A percentile compares a stretch with the other conserved stretches of the same genome.
These are phyloP conservation scores for Oscheius onirici DNA, from an alignment of 2,888 invertebrate species.

Conservation along the genomic window DNA sequence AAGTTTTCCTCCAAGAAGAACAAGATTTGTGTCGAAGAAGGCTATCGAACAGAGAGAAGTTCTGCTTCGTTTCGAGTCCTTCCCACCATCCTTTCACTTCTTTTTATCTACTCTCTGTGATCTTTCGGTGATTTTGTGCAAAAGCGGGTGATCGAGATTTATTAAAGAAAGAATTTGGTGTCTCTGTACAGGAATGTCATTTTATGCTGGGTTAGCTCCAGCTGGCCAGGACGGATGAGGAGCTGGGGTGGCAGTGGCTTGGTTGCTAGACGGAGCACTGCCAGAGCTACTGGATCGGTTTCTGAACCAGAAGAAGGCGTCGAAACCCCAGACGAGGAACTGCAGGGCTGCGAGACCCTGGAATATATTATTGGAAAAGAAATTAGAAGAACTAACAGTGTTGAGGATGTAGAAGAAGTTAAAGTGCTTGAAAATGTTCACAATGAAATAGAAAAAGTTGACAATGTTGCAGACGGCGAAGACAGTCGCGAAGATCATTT, in stretches of 20 bases:
- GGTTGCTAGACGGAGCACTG: conserved; percentile 4
- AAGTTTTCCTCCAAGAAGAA: neutral
- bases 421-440: conserved; percentile 50
- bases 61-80: neutral
- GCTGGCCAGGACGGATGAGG: conserved; percentile 39
- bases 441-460: conserved; percentile 47
- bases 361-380: neutral
- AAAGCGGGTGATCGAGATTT: conserved; percentile 10
- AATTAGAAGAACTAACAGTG: conserved; percentile 27
- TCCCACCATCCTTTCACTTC: neutral
- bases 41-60: conserved; percentile 19
- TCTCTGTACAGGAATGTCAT: neutral
- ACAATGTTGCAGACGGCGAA: conserved; percentile 48
- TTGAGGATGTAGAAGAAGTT: conserved; percentile 46
- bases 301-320: conserved; percentile 29
- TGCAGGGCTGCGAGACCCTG: conserved; percentile 20
- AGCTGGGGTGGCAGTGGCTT: conserved; percentile 43
- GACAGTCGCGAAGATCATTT: conserved; percentile 36
- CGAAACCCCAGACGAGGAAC: conserved; percentile 31
- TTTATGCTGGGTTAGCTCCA: conserved; percentile 50
- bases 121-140: conserved; percentile 1
- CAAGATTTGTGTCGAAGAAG: conserved; percentile 26
- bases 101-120: conserved; percentile 16
- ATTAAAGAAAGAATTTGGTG: neutral
- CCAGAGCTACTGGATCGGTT: neutral